Conservation (phyloP, 1,140 invertebrate genomes). For the Drosophila elegans region DNA sequence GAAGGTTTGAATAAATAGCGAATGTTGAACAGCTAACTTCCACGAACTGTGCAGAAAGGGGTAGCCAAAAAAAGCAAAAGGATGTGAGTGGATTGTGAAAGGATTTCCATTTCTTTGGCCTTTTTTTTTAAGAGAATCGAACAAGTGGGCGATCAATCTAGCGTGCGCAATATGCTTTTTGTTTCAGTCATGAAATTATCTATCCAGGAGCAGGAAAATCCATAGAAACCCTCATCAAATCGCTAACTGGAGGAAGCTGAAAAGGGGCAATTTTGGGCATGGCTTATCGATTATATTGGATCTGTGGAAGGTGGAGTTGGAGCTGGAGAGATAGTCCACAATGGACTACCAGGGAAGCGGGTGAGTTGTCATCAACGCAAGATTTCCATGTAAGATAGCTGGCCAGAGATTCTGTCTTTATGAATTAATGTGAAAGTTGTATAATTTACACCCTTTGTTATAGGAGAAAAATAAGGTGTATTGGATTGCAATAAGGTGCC, state of each 20-base stretch:
- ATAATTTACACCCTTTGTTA: constrained; percentile 1
- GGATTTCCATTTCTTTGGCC: constrained; percentile 46
- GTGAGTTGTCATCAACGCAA: constrained; percentile 45
- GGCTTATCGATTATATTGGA: constrained; percentile 57
- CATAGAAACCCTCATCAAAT: constrained; percentile 65
- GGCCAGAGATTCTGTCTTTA: constrained; percentile 6
- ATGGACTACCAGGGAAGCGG: constrained; percentile 68
- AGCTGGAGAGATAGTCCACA: constrained; percentile 18
- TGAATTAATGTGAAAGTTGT: constrained; percentile 60
- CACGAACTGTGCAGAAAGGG: constrained; percentile 54
- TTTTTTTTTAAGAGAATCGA: constrained; percentile 40
- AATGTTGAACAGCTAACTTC: constrained; percentile 72
- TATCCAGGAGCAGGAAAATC: constrained; percentile 29
- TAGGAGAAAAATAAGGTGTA: background rate
- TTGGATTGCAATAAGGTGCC: background rate
- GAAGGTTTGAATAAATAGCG: constrained; percentile 60
- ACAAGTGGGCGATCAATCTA: constrained; percentile 68
- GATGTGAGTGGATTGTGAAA: constrained; percentile 49
- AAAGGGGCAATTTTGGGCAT: constrained; percentile 37
- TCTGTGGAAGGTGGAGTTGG: constrained; percentile 32
- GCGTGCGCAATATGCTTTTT: constrained; percentile 68
- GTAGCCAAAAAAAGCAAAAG: constrained; percentile 29
- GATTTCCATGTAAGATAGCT: constrained; percentile 45
- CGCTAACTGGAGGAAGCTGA: constrained; percentile 60
- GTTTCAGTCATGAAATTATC: constrained; percentile 58